phyloP scores from a whole-genome alignment of 2,888 invertebrate species.

The Agrochola litura region DNA sequence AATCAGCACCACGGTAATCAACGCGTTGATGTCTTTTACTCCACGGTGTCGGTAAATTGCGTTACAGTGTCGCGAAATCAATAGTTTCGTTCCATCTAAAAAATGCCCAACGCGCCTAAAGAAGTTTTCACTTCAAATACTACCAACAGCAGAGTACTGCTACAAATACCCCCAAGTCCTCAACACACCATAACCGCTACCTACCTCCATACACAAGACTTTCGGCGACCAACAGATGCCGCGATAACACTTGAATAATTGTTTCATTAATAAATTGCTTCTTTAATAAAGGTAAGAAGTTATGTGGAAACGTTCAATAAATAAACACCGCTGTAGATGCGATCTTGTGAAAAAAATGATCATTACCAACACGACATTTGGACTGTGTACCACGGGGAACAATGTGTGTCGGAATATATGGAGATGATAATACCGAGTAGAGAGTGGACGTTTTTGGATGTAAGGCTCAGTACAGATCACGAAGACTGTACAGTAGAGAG shows the following conservation, averaged over 20 bases:
- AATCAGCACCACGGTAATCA: too few species aligned
- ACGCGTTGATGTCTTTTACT: too few species aligned
- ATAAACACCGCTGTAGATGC: slow-evolving; percentile 82
- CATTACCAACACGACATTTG: slow-evolving; percentile 79
- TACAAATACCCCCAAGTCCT: background rate
- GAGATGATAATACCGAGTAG: slow-evolving; percentile 66
- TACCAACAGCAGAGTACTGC: background rate
- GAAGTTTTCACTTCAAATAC: too few species aligned
- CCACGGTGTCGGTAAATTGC: too few species aligned
- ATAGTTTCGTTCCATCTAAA: too few species aligned
- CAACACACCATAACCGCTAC: slow-evolving; percentile 7
- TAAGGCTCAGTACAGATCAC: too few species aligned
- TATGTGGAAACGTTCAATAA: slow-evolving; percentile 77
- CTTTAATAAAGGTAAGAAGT: slow-evolving; percentile 82
- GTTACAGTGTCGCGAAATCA: too few species aligned
- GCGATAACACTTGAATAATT: slow-evolving; percentile 85
- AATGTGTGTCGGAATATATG: slow-evolving; percentile 64
- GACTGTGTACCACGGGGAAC: slow-evolving; percentile 73
- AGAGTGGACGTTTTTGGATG: too few species aligned
- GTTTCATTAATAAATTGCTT: slow-evolving; percentile 88
- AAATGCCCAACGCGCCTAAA: too few species aligned
- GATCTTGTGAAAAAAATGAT: slow-evolving; percentile 82
- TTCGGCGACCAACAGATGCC: slow-evolving; percentile 75
- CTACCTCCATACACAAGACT: slow-evolving; percentile 48
- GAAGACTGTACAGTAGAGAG: too few species aligned